Percentiles rank a stretch among this genome's conserved stretches.
phyloP scores from a whole-genome alignment of 2,113 vertebrate genomes.

The Periophthalmodon schlosseri region DNA sequence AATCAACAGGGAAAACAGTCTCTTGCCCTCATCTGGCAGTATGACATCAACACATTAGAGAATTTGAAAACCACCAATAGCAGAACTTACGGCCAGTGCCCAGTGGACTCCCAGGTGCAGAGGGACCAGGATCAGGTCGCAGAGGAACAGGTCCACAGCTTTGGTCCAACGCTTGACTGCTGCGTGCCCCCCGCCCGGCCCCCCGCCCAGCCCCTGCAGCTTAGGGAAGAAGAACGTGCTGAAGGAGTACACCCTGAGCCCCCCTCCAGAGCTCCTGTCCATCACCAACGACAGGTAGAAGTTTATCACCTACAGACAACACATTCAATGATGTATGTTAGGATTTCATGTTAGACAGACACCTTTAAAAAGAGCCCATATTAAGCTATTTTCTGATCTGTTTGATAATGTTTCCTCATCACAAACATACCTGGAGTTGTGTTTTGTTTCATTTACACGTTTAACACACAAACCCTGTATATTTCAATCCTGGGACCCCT shows the following conservation, averaged over 20 bases:
- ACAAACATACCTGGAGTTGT: no score
- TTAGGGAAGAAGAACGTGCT: constrained; percentile 94
- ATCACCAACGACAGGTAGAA: constrained; percentile 92
- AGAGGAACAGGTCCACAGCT: constrained; percentile 84
- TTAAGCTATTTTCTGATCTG: no score
- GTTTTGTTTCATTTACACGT: no score
- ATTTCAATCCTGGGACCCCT: no score
- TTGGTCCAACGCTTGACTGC: constrained; percentile 91
- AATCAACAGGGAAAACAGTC: no score
- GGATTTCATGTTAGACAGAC: background rate
- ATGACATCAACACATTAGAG: no score
- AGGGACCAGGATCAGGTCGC: constrained; percentile 87
- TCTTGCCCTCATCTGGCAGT: no score
- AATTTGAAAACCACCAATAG: no score
- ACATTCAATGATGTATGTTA: background rate
- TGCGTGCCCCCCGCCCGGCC: constrained; percentile 71
- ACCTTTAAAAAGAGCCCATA: background rate
- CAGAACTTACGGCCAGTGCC: constrained; percentile 85
- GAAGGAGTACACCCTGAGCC: constrained; percentile 83
- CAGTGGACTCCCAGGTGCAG: constrained; percentile 88
- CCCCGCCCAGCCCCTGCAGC: constrained; percentile 67
- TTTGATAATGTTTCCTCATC: no score
- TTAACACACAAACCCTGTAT: no score
- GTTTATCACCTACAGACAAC: constrained; percentile 83
- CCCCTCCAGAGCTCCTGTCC: constrained; percentile 78